Percentiles rank a stretch among this genome's conserved stretches.
These are phyloP conservation scores for Elanus axillaris DNA, from an alignment of 2,113 vertebrate species.

Conservation along the genomic window DNA sequence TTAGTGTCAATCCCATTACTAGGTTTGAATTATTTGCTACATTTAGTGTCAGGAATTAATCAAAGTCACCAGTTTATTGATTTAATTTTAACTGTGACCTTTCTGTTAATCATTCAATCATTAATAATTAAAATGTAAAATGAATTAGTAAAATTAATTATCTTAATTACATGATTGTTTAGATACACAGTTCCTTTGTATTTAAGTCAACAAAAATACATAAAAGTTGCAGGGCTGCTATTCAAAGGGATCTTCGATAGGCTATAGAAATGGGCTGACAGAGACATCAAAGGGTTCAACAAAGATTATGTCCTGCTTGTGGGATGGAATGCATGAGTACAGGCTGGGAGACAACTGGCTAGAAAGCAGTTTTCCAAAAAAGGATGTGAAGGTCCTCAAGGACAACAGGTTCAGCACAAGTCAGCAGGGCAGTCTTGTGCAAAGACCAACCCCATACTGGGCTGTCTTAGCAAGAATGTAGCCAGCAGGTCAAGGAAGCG, in stretches of 20 bases:
- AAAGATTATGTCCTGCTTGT: neutral
- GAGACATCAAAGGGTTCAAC: neutral
- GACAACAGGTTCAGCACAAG: fast-evolving
- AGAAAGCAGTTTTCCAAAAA: neutral
- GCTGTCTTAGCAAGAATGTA: fast-evolving
- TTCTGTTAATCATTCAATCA: neutral
- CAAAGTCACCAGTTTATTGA: neutral
- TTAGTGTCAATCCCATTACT: neutral
- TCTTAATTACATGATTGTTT: neutral
- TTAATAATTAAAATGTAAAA: neutral
- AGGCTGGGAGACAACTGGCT: neutral
- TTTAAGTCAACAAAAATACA: neutral
- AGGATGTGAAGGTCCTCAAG: neutral
- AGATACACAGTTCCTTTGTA: neutral
- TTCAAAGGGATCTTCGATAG: neutral
- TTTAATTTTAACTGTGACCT: neutral
- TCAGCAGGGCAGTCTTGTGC: neutral
- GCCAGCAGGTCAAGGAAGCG: neutral
- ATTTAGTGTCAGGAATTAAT: neutral
- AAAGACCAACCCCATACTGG: neutral
- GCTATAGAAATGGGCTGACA: neutral
- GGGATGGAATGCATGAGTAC: neutral
- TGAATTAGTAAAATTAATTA: neutral
- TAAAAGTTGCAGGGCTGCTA: neutral
- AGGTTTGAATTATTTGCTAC: neutral